Conservation (phyloP, 2,113 vertebrate species). For the Oncorhynchus mykiss region DNA sequence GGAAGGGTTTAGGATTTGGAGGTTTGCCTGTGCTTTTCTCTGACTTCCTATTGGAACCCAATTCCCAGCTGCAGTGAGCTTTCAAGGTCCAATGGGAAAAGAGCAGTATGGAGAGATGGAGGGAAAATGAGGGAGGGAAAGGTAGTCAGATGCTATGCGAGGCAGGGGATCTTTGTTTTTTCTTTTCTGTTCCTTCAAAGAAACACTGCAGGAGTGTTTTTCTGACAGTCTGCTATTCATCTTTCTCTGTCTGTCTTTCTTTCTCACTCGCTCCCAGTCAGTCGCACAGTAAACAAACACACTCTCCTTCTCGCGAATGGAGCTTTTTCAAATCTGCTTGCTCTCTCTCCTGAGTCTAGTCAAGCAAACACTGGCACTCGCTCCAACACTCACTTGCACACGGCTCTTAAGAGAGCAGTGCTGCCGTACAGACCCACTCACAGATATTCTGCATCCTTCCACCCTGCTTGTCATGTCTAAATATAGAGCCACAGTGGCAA, state of each 20-base stretch:
- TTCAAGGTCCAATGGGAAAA: slow-evolving; percentile 53
- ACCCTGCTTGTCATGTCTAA: slow-evolving; percentile 51
- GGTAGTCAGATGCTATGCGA: neutral
- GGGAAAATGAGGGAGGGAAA: neutral
- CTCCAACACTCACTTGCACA: slow-evolving; percentile 38
- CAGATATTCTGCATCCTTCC: slow-evolving; percentile 51
- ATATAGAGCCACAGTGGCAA: slow-evolving; percentile 51
- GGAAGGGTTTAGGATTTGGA: slow-evolving; percentile 30
- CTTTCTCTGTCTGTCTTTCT: neutral
- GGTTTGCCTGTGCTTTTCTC: slow-evolving; percentile 12
- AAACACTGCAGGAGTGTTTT: neutral
- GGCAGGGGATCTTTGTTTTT: too few relatives aligned
- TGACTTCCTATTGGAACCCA: slow-evolving; percentile 20
- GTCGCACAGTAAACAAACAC: slow-evolving; percentile 36
- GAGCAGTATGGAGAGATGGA: slow-evolving; percentile 14
- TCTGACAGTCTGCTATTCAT: neutral
- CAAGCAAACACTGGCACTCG: slow-evolving; percentile 41
- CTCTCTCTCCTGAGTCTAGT: slow-evolving; percentile 38
- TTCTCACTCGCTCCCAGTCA: slow-evolving; percentile 5
- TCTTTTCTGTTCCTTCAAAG: neutral
- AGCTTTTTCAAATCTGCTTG: slow-evolving; percentile 30
- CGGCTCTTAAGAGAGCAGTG: slow-evolving; percentile 6
- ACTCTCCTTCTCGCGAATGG: slow-evolving; percentile 18
- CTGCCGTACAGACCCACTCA: slow-evolving; percentile 43
- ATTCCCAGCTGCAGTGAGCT: slow-evolving; percentile 40